These are phyloP conservation scores for Tylochromis polylepis DNA, from an alignment of 2,113 vertebrate genomes.

Conservation along the genomic window DNA sequence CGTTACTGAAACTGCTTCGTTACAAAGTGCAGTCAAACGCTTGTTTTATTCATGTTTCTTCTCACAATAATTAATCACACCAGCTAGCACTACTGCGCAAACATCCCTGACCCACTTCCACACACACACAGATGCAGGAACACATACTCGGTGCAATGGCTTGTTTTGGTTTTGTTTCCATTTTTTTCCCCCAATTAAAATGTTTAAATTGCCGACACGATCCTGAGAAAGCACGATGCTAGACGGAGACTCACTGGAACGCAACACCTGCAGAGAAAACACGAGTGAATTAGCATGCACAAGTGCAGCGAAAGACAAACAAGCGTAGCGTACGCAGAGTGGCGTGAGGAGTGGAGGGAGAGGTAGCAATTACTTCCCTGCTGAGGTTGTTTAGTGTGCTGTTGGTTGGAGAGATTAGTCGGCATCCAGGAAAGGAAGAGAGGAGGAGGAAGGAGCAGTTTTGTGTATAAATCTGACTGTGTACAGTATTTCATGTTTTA, in stretches of 20 bases:
- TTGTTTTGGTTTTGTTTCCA: not conserved
- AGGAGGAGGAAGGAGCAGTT: not conserved
- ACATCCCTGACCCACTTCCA: constrained; percentile 22
- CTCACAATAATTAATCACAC: constrained; percentile 16
- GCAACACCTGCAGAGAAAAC: not conserved
- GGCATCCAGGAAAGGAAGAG: not conserved
- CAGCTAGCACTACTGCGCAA: constrained; percentile 8
- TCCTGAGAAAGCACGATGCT: not conserved
- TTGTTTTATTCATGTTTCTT: constrained; percentile 45
- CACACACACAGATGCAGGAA: not conserved
- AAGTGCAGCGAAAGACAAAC: not conserved
- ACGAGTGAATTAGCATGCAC: not conserved
- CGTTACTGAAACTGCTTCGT: constrained; percentile 6
- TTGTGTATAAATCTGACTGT: not conserved
- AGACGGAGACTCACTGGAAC: not conserved
- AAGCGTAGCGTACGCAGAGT: not conserved
- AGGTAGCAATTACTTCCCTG: not conserved
- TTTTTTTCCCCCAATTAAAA: not conserved
- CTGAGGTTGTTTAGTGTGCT: not conserved
- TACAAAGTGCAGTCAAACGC: constrained; percentile 15
- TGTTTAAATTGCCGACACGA: not conserved
- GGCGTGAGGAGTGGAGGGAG: not conserved
- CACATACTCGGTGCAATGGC: not conserved
- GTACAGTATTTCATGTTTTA: not conserved
- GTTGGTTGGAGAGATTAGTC: not conserved